Evolutionary conservation across 2,113 vertebrate genomes (phyloP), one percentile per base, ranked within the genome.

Genomic region (Xenopus borealis): DNA sequence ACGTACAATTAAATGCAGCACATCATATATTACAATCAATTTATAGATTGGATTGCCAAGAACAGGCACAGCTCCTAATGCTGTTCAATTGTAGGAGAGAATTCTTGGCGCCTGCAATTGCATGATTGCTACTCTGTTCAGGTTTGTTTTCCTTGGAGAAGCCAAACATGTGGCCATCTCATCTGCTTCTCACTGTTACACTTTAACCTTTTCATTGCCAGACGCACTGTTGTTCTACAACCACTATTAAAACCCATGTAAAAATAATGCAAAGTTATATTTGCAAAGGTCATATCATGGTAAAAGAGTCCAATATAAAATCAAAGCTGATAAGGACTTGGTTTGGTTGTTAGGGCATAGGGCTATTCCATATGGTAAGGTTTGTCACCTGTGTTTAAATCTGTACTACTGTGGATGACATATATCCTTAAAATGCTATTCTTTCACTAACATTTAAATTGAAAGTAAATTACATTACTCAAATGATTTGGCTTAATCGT

Each of bases 31-130:
- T 75, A 75, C 72, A 75, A 75, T 75, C 72, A 75, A 75, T 75
- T 75, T 75, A 75, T 75, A 75, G 72, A 75, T 75, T 75, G 72
- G 72, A 75, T 75, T 75, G 72, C 72, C 72, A 75, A 75, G 72
- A 75, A 75, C 72, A 75, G 55, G 65, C 72, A 61, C 72, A 14
- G 72, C 72, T 68, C 72, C 72, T 75, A 64, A 75, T 75, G 72
- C 72, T 68, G 72, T 61, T 68, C 72, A 45, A 75, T 68, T 75
- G 72, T 75, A 75, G 64, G 64, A 67, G 72, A 75, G 65, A 75
- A 75, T 61, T 68, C 65, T 75, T 75, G 72, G 72, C 72, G 65
- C 65, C 72, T 75, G 72, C 72, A 68, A 75, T 75, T 75, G 67
- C 40, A 45, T 75, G 72, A 75, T 75, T 75, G 72, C 72, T 68